These are phyloP conservation scores for Okapia johnstoni DNA, from an alignment of 2,113 vertebrate genomes.

Conservation along the genomic window DNA sequence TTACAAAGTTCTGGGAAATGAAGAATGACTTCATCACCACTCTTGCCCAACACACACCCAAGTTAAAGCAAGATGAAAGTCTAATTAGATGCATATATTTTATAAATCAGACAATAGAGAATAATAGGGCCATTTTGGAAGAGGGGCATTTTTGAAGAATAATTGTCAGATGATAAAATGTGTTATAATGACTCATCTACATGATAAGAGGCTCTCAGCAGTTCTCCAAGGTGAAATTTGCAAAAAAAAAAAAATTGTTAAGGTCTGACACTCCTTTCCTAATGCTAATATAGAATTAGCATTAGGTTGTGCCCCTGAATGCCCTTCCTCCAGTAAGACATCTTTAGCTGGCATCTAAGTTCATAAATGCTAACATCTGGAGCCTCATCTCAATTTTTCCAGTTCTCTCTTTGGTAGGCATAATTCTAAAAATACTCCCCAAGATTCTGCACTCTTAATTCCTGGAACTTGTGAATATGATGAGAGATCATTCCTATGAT, in stretches of 20 bases:
- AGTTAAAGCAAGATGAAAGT: not conserved
- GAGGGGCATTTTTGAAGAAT: not conserved
- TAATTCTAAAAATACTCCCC: not conserved
- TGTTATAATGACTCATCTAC: not conserved
- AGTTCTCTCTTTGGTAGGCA: not conserved
- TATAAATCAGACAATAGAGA: not conserved
- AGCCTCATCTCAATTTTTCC: not conserved
- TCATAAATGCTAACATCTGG: not conserved
- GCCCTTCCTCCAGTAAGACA: not conserved
- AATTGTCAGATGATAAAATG: not conserved
- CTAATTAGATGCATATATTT: not conserved
- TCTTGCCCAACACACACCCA: not conserved
- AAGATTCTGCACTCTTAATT: not conserved
- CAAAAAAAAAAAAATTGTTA: not conserved
- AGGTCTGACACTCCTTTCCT: not conserved
- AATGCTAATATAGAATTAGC: not conserved
- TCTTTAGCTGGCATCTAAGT: not conserved
- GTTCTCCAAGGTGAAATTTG: not conserved
- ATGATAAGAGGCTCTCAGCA: not conserved
- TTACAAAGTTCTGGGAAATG: slow-evolving; percentile 4
- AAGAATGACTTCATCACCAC: not conserved
- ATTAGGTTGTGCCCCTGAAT: not conserved
- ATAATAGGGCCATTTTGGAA: not conserved
- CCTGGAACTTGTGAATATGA: not conserved
- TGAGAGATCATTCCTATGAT: not conserved